These are phyloP conservation scores for Acanthisitta chloris DNA, from an alignment of 2,113 vertebrate species.

Conservation along the genomic window DNA sequence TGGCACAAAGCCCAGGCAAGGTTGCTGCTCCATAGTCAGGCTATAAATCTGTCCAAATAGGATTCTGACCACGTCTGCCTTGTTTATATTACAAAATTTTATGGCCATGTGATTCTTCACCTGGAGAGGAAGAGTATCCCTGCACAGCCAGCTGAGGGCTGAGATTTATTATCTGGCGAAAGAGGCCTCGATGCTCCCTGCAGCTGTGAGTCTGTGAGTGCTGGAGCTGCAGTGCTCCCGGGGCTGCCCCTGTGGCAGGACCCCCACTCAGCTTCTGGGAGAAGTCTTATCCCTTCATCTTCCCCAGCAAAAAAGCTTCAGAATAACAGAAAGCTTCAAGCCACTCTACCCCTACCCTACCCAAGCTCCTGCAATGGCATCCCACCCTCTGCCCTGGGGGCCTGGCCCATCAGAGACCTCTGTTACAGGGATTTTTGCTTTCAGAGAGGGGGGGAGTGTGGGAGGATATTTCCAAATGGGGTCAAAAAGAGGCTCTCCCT, in stretches of 20 bases:
- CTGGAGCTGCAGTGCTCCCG: rapidly evolving
- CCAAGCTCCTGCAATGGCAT: neutral
- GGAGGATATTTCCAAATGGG: neutral
- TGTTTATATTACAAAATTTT: conserved; percentile 57
- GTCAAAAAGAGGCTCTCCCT: neutral
- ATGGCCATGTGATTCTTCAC: conserved; percentile 61
- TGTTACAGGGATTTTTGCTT: neutral
- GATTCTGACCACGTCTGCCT: conserved; percentile 26
- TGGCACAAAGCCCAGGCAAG: conserved; percentile 61
- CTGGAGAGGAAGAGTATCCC: conserved; percentile 27
- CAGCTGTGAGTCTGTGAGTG: neutral
- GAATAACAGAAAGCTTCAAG: neutral
- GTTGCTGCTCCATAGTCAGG: conserved; percentile 33
- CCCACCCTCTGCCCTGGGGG: neutral
- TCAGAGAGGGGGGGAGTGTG: neutral
- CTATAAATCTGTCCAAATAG: conserved; percentile 65
- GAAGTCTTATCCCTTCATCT: neutral
- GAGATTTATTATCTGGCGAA: neutral
- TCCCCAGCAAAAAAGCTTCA: neutral
- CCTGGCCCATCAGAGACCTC: neutral
- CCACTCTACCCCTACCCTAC: neutral
- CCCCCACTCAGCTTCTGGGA: neutral
- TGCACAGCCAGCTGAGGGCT: neutral
- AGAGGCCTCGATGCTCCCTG: neutral
- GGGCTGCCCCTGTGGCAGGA: neutral